Conservation (phyloP, 2,113 vertebrate genomes). For the Ptilorrhoa leucosticta region DNA sequence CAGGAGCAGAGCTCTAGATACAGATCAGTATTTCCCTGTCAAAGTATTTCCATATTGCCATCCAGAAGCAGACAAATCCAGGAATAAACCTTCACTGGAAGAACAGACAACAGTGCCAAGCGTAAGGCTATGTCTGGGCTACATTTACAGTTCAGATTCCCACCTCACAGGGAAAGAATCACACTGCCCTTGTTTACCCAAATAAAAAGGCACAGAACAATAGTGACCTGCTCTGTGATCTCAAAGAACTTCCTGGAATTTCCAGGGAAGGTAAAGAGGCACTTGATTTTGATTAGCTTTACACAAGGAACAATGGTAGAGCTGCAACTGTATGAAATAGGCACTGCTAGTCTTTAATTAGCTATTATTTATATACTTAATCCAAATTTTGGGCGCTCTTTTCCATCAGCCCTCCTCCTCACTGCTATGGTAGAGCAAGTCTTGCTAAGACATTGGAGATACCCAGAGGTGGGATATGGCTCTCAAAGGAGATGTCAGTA, state of each 20-base stretch:
- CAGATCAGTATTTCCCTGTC: not conserved
- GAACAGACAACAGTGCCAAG: not conserved
- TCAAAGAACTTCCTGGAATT: not conserved
- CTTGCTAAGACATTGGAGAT: not conserved
- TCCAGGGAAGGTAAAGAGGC: not conserved
- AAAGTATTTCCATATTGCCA: not conserved
- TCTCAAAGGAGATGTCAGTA: not conserved
- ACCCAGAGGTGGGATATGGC: not conserved
- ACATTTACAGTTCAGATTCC: not conserved
- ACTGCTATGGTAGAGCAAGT: not conserved
- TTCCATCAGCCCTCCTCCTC: not conserved
- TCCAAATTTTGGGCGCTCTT: not conserved
- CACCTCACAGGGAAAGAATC: not conserved
- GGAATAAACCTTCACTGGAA: not conserved
- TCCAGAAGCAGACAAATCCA: not conserved
- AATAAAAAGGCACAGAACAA: not conserved
- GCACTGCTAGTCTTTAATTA: not conserved
- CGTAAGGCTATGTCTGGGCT: not conserved
- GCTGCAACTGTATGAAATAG: not conserved
- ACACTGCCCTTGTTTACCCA: not conserved
- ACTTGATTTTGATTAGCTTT: not conserved
- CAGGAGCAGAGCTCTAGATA: not conserved
- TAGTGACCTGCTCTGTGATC: not conserved
- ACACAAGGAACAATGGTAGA: accelerated
- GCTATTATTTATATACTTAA: not conserved